Percentiles rank a stretch among this genome's conserved stretches.
These are phyloP conservation scores for Murina feae DNA, from an alignment of 2,113 vertebrate species.

Conservation along the genomic window DNA sequence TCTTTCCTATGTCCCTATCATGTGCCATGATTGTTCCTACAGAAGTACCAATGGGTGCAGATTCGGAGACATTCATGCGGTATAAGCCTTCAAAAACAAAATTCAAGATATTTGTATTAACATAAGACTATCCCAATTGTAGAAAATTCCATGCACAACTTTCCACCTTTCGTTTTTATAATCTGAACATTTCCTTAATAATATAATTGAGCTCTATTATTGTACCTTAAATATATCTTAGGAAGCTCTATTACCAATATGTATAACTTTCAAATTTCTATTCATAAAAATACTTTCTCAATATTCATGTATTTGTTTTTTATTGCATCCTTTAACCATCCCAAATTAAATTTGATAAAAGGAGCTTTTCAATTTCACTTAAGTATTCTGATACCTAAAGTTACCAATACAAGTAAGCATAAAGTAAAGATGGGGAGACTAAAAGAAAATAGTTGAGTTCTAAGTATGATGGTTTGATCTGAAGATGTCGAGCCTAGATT, in stretches of 20 bases:
- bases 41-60: slow-evolving; percentile 81
- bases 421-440: neutral
- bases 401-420: neutral
- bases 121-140: neutral
- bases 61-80: slow-evolving; percentile 87
- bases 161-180: neutral
- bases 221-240: neutral
- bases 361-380: neutral
- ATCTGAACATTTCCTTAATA: neutral
- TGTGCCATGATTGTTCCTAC: slow-evolving; percentile 89
- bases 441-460: neutral
- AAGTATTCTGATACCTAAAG: neutral
- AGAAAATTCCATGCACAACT: accelerated
- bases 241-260: neutral
- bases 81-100: slow-evolving; percentile 85
- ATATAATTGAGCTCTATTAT: neutral
- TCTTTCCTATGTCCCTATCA: slow-evolving; percentile 88
- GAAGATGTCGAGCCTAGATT: neutral
- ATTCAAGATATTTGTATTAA: neutral
- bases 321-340: neutral
- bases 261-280: neutral
- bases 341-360: neutral
- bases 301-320: neutral
- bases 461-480: neutral
- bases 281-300: neutral